Base-by-base conservation (phyloP, 2,113 vertebrate species). In the Lates calcarifer region DNA sequence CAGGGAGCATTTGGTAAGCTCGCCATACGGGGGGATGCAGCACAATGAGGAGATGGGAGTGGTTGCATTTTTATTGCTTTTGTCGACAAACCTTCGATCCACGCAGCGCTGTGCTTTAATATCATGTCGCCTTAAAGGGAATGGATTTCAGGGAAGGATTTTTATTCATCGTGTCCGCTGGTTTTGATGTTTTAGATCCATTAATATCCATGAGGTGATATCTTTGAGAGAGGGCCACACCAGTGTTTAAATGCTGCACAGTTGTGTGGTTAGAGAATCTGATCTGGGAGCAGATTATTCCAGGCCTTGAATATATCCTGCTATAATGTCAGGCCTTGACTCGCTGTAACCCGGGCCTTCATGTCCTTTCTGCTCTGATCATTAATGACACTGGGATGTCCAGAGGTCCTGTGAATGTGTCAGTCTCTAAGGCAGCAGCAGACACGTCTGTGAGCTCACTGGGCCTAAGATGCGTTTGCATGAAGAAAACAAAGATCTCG, bases 1-100 rank as follows among this genome's bases (percentile, higher is more conserved):
- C 91, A 87, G 69, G 90, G 85, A 84, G 79, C 91, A 6, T 77
- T 91, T 47, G 93, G 93, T 94, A 89, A 94, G 93, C 65, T 84
- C 81, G 77, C 84, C 81, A 66, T 84, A 51, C 58, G 70, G 66
- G 79, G 53, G 84, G 86, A 71, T 79, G 91, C 90, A 83, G 92
- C 89, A 90, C 88, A 86, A 89, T 85, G 88, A 88, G 64, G 31
- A 67, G 83, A 91, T 92, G 92, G 93, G 92, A 92, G 91, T 91
- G 92, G 92, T 91, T 89, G 88, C 47, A 1, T 65, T 83, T 82
- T 83, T 70, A 85, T 70, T 58, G 70, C 85, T 88, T 91, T 89
- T 91, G 85, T 91, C 87, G 83, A 76, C 83, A 49, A 33, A 41
- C 6, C 15, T 62, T 71, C 70, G 75, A 53, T 71, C 0, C 26